Percentiles rank a stretch among this genome's conserved stretches.
These are phyloP conservation scores for Drosophila azteca DNA, from an alignment of 1,140 invertebrate genomes.

Conservation along the genomic window DNA sequence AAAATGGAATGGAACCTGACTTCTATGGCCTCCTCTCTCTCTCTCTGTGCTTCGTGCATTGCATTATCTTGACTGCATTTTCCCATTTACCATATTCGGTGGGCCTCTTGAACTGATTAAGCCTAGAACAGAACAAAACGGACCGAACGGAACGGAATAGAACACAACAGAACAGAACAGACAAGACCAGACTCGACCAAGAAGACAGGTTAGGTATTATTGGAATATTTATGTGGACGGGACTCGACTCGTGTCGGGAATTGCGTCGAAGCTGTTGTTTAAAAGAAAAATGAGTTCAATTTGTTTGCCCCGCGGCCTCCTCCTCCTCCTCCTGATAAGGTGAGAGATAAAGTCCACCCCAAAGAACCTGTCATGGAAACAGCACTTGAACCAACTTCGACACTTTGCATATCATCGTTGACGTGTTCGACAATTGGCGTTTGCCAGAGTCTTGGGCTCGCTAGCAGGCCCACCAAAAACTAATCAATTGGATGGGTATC, in stretches of 20 bases:
- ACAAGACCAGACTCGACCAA: constrained; percentile 18
- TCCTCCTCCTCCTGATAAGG: constrained; percentile 18
- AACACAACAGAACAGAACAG: not conserved
- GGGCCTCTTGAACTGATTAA: constrained; percentile 66
- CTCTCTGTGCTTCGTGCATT: not conserved
- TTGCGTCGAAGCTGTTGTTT: constrained; percentile 75
- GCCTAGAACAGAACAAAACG: constrained; percentile 6
- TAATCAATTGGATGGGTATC: constrained; percentile 58
- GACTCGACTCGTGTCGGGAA: constrained; percentile 47
- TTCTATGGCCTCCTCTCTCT: not conserved
- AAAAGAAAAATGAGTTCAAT: constrained; percentile 80
- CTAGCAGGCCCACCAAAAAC: constrained; percentile 16
- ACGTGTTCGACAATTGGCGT: constrained; percentile 42
- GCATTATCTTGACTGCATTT: constrained; percentile 61
- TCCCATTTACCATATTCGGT: constrained; percentile 79
- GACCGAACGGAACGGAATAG: too few species aligned
- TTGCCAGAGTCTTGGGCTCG: constrained; percentile 34
- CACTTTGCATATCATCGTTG: constrained; percentile 65
- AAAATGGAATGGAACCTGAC: constrained; percentile 64
- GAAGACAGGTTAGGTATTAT: constrained; percentile 67
- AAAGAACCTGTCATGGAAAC: constrained; percentile 43
- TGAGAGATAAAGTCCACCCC: constrained; percentile 41
- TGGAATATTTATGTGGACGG: constrained; percentile 52
- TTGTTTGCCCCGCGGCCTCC: constrained; percentile 53
- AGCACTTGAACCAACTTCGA: constrained; percentile 19